Evolutionary conservation across 2,888 invertebrate species (phyloP), one percentile per base, ranked within the genome.

Genomic region (Liodrosophila aerea): DNA sequence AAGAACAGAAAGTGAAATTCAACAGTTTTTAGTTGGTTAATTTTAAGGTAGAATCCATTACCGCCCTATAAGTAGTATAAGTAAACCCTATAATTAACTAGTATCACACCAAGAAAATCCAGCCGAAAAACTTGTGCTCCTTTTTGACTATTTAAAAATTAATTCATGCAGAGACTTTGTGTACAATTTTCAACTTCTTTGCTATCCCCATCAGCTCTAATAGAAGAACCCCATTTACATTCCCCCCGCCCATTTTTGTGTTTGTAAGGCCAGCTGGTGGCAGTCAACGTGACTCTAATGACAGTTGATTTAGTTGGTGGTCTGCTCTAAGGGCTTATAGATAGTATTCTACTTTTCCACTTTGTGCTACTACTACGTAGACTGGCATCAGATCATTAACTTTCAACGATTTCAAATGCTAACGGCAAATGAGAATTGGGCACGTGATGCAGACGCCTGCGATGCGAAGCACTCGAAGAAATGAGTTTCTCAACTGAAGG

Each of bases 351-450:
- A 22, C 9, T n/a, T 27, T 13, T 8, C 22, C 18, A 62, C 61
- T 67, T 62, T 76, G 73, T 57, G 60, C 57, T 62, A 61, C 53
- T 59, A 60, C 57, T 52, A n/a, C n/a, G n/a, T n/a, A 75, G 82
- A 81, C 81, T 61, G 77, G 22, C 77, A 72, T 59, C 81, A 81
- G 83, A 81, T 81, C 81, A 81, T 81, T 81, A 81, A 81, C 80
- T 81, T 64, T 69, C 61, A 64, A 65, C 83, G 63, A 81, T 80
- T 80, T 59, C 66, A 59, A 77, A 69, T 66, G 75, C 70, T 73
- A 73, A 75, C 64, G 75, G 82, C 80, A 81, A 82, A 81, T 81
- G 80, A 69, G 76, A 73, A 62, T 60, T 63, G 70, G 71, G 77
- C 76, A 82, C 75, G 81, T 81, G 81, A 78, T 80, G 50, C 54